Evolutionary conservation across 2,113 vertebrate species (phyloP).

Genomic region (Chroicocephalus ridibundus): DNA sequence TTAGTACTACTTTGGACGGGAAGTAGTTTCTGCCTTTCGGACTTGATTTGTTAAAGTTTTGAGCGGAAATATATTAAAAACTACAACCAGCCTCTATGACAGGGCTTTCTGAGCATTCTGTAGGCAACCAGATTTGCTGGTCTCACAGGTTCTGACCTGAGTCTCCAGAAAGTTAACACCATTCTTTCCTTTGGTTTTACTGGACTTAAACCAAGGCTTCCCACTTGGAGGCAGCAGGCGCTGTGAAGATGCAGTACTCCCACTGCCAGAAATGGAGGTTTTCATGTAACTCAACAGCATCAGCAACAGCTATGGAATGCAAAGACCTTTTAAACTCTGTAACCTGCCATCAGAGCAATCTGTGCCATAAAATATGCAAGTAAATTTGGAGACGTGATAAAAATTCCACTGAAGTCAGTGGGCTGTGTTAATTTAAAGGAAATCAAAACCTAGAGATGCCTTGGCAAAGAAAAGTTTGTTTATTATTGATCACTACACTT

Average conservation of each 20-base stretch:
- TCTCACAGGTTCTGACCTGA: not conserved
- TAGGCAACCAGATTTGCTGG: not conserved
- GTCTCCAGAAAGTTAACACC: not conserved
- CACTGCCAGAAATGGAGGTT: not conserved
- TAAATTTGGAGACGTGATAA: not conserved
- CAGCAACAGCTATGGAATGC: not conserved
- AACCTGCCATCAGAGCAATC: not conserved
- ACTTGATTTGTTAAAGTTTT: slow-evolving; percentile 36
- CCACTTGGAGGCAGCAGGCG: not conserved
- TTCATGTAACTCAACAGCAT: not conserved
- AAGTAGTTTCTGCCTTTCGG: slow-evolving; percentile 57
- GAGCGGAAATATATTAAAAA: slow-evolving; percentile 52
- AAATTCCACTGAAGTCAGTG: not conserved
- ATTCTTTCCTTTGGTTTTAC: not conserved
- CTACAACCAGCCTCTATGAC: not conserved
- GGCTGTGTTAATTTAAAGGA: not conserved
- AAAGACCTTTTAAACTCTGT: not conserved
- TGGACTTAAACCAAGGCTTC: not conserved
- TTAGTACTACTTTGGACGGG: slow-evolving; percentile 54
- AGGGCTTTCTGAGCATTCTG: not conserved
- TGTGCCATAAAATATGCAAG: not conserved
- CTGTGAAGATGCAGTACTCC: not conserved
- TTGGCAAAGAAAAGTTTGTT: not conserved
- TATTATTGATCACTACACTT: not conserved
- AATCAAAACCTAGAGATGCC: not conserved